phyloP scores from a whole-genome alignment of 2,797 vertebrate genomes.

The Lophotriccus pileatus region DNA sequence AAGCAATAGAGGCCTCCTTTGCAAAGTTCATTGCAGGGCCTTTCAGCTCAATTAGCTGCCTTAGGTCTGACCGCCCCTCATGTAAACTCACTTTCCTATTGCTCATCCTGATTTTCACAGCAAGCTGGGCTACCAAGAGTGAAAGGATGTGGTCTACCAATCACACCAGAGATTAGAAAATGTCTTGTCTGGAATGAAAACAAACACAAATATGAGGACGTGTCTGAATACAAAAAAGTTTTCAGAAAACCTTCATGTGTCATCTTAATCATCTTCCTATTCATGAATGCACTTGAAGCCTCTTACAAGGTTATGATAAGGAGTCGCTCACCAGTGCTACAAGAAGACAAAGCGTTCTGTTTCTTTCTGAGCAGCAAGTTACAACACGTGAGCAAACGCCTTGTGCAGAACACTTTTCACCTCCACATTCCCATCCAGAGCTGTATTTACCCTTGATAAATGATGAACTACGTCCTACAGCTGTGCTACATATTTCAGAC shows the following conservation, averaged over 20 bases:
- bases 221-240: neutral
- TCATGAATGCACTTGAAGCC: conserved; percentile 31
- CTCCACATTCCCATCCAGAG: conserved; percentile 27
- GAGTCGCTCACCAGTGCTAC: conserved; percentile 22
- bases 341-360: conserved; percentile 31
- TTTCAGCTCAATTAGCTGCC: conserved; percentile 18
- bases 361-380: conserved; percentile 41
- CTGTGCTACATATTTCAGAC: conserved; percentile 49
- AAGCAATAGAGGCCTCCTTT: neutral
- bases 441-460: conserved; percentile 56
- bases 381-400: neutral
- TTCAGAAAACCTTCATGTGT: conserved; percentile 40
- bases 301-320: conserved; percentile 33
- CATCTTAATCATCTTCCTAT: conserved; percentile 40
- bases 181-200: neutral
- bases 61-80: neutral
- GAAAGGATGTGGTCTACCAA: neutral
- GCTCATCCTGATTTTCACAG: neutral
- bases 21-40: neutral
- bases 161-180: neutral
- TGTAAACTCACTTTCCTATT: neutral
- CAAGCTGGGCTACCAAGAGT: neutral
- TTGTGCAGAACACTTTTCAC: conserved; percentile 36
- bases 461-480: conserved; percentile 46
- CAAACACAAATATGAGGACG: neutral